phyloP scores from a whole-genome alignment of 2,888 invertebrate genomes.

The Mythimna ferrago region DNA sequence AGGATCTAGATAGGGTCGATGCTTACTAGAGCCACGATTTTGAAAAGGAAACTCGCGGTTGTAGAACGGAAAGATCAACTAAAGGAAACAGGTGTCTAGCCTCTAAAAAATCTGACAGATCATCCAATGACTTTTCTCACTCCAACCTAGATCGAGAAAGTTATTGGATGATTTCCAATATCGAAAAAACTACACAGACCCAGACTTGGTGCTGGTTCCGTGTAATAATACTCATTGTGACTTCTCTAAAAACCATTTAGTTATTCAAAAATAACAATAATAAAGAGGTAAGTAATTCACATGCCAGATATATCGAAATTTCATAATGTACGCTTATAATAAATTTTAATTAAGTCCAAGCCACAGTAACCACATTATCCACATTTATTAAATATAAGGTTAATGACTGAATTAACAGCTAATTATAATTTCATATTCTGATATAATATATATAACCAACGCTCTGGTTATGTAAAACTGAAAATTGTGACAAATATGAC shows the following conservation, averaged over 20 bases:
- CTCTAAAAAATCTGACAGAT: too few relatives aligned
- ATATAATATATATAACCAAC: too few relatives aligned
- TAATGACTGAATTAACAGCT: background rate
- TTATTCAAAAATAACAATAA: constrained; percentile 2
- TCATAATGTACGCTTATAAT: background rate
- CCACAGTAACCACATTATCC: constrained; percentile 11
- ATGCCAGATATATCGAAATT: background rate
- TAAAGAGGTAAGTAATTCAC: background rate
- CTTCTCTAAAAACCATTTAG: too few relatives aligned
- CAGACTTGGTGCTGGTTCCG: background rate
- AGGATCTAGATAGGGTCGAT: too few relatives aligned
- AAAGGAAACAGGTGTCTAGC: too few relatives aligned
- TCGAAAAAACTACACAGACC: too few relatives aligned
- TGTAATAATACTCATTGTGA: background rate
- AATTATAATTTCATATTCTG: constrained; percentile 2
- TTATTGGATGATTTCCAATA: too few relatives aligned
- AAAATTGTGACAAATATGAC: background rate
- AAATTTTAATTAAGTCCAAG: constrained; percentile 28
- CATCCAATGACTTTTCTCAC: too few relatives aligned
- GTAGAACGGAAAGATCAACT: too few relatives aligned
- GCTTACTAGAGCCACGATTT: too few relatives aligned
- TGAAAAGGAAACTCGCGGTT: too few relatives aligned
- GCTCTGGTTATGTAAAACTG: background rate
- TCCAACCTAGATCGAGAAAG: too few relatives aligned
- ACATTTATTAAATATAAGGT: constrained; percentile 15